phyloP scores from a whole-genome alignment of 1,140 invertebrate species.

The Orussus abietinus region DNA sequence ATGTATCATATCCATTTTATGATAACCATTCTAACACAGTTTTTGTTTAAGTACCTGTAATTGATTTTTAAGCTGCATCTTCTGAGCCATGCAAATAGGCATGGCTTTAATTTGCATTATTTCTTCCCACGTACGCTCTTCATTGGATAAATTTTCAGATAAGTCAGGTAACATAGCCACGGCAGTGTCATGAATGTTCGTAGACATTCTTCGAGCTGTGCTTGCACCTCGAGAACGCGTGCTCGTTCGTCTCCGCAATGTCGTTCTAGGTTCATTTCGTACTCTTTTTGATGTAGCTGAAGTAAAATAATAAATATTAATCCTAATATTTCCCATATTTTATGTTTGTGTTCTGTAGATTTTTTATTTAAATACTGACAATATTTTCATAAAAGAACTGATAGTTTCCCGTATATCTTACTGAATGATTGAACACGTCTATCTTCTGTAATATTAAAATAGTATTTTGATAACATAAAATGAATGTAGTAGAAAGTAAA shows the following conservation, averaged over 20 bases:
- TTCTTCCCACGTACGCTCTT: conserved; percentile 80
- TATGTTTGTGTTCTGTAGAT: no score
- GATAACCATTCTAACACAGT: no score
- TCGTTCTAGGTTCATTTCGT: conserved; percentile 53
- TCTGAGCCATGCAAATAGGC: conserved; percentile 77
- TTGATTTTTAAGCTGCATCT: conserved; percentile 72
- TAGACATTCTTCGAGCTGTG: conserved; percentile 60
- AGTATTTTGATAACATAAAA: no score
- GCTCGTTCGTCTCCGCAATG: conserved; percentile 60
- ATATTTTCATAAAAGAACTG: no score
- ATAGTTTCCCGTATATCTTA: no score
- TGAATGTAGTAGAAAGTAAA: no score
- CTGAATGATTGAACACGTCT: no score
- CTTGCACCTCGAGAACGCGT: conserved; percentile 63
- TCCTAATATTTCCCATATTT: conserved; percentile 8
- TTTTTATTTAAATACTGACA: no score
- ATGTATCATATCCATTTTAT: no score
- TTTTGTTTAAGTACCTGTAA: conserved; percentile 63
- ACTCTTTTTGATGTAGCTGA: conserved; percentile 55
- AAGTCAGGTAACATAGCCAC: conserved; percentile 73
- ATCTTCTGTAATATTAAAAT: no score
- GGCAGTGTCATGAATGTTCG: conserved; percentile 65
- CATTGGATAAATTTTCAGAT: conserved; percentile 75
- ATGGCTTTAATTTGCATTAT: conserved; percentile 81
- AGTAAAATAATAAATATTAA: conserved; percentile 18